Base-by-base conservation (phyloP, 2,113 vertebrate species). In the Lasiurus cinereus region DNA sequence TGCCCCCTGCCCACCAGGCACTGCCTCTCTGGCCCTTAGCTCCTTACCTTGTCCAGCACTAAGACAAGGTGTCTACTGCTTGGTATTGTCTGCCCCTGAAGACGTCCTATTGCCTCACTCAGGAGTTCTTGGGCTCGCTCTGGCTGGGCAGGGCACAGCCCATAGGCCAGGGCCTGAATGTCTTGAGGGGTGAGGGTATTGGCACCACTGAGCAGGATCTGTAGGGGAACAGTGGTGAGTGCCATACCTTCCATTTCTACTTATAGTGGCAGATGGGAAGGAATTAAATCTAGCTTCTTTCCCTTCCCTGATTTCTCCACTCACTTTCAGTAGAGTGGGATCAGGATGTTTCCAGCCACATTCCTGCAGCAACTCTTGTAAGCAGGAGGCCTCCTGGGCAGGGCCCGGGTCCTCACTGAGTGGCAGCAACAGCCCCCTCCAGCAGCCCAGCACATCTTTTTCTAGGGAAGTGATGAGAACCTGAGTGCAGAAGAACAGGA, bases 21-120 rank as follows among this genome's bases (percentile, higher is more conserved):
- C 48, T 18, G 39, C 43, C 59, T 59, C 29, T 48, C 39, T 4
- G 69, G 52, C 19, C 8, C 48, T 24, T 12, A 2, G 83, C 46
- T 83, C 76, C 88, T 76, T 93, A 99, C 99, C 98, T 98, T 99
- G 97, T 99, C 99, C 48, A 99, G 97, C 52, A 99, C 98, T 36
- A 99, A 98, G 67, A 99, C 97, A 1, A 99, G 96, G 46, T 99
- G 99, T 21, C 98, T 97, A 0, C 39, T 31, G 0, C 94, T 89
- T 33, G 87, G 83, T 72, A 94, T 86, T 0, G 83, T 50, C 46
- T 96, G 74, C 46, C 90, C 92, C 36, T 89, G 94, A 59, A 98
- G 82, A 83, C 74, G 96, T 67, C 97, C 97, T 88, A 98, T 87
- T 0, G 98, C 98, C 36, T 97, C 92, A 62, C 97, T 98, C 27